Conservation (phyloP, 2,113 vertebrate species). For the Oncorhynchus nerka region DNA sequence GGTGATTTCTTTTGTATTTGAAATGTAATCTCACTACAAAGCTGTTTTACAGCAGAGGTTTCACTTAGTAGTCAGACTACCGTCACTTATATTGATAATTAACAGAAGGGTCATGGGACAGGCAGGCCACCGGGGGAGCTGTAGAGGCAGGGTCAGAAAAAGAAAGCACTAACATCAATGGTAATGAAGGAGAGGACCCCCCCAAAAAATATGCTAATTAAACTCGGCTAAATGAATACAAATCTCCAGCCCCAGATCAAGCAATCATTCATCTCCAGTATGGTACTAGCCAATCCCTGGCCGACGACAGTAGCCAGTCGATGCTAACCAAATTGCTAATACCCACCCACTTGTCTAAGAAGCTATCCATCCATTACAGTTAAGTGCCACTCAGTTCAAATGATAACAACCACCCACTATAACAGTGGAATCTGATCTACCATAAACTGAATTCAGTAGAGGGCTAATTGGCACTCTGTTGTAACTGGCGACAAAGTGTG, state of each 20-base stretch:
- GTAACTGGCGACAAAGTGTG: slow-evolving; percentile 23
- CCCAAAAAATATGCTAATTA: not conserved
- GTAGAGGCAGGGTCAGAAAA: not conserved
- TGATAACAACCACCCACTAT: not conserved
- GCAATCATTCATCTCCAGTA: not conserved
- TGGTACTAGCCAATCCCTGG: not conserved
- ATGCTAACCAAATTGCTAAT: not conserved
- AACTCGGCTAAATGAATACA: not conserved
- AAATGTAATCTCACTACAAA: too few relatives aligned
- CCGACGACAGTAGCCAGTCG: not conserved
- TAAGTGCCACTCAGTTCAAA: not conserved
- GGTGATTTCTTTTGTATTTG: too few relatives aligned
- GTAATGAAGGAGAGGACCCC: not conserved
- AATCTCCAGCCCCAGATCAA: not conserved
- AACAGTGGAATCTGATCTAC: not conserved
- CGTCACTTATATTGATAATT: too few relatives aligned
- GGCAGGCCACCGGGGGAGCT: not conserved
- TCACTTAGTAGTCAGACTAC: too few relatives aligned
- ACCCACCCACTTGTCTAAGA: not conserved
- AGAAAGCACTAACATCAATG: not conserved
- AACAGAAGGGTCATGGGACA: not conserved
- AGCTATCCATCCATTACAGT: not conserved
- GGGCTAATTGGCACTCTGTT: slow-evolving; percentile 25
- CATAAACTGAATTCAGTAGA: not conserved
- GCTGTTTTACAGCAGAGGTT: too few relatives aligned